Percentiles rank a stretch among this genome's conserved stretches.
phyloP scores from a whole-genome alignment of 2,888 invertebrate genomes.

The Lithophane ornitopus region DNA sequence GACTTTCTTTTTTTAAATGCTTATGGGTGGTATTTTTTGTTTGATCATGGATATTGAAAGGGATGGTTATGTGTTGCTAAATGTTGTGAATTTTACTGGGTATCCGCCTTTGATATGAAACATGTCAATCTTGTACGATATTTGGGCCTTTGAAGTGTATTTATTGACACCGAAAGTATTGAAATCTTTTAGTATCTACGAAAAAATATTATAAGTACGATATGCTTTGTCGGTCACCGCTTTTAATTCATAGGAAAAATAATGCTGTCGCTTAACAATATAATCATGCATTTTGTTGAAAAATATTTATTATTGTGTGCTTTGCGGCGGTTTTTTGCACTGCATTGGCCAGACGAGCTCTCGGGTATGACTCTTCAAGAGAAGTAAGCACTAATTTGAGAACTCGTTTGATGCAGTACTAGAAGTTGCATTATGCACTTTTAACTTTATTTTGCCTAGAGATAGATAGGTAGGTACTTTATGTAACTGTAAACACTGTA shows the following conservation, averaged over 20 bases:
- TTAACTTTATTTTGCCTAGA: neutral
- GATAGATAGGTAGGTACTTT: neutral
- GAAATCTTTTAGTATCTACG: neutral
- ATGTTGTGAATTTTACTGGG: constrained; percentile 39
- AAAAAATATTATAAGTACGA: neutral
- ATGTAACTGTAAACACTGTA: too few relatives aligned
- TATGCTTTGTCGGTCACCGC: neutral
- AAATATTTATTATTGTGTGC: neutral
- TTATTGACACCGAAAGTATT: constrained; percentile 10
- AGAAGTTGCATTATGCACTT: neutral
- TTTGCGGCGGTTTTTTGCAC: neutral
- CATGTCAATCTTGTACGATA: constrained; percentile 49
- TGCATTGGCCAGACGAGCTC: neutral
- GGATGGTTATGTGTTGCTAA: constrained; percentile 37
- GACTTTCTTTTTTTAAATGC: constrained; percentile 64
- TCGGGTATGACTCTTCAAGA: neutral
- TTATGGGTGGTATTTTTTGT: constrained; percentile 64
- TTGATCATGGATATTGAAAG: constrained; percentile 21
- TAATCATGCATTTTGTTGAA: constrained; percentile 7
- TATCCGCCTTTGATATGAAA: constrained; percentile 43
- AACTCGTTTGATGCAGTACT: neutral
- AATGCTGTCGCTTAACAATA: neutral
- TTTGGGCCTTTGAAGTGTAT: neutral
- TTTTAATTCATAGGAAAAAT: neutral
- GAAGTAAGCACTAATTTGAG: neutral